A percentile compares a stretch with the other conserved stretches of the same genome.
These are phyloP conservation scores for Adelphocoris suturalis DNA, from an alignment of 2,888 invertebrate genomes.

Conservation along the genomic window DNA sequence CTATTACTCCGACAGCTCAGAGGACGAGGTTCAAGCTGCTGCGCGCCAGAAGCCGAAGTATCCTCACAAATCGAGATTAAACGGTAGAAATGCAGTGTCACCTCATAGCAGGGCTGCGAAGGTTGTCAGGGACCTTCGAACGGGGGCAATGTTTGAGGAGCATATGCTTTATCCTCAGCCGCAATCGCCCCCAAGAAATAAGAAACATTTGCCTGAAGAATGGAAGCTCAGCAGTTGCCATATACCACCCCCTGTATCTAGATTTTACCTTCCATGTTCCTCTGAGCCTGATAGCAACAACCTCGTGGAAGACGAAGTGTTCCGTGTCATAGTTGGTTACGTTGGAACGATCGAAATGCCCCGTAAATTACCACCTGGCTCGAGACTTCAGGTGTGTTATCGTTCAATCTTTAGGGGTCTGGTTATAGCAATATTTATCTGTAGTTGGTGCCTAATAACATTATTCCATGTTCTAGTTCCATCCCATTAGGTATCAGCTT, in stretches of 20 bases:
- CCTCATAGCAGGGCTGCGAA: conserved; percentile 80
- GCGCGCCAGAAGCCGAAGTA: conserved; percentile 83
- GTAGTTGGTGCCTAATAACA: background rate
- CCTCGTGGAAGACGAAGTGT: conserved; percentile 75
- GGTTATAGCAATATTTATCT: background rate
- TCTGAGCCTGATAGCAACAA: conserved; percentile 79
- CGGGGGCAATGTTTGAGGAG: conserved; percentile 80
- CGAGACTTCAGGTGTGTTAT: conserved; percentile 82
- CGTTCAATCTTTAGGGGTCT: background rate
- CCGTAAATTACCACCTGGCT: conserved; percentile 87
- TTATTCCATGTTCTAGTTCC: background rate
- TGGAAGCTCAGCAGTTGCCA: conserved; percentile 78
- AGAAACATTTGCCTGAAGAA: conserved; percentile 78
- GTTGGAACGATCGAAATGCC: conserved; percentile 98
- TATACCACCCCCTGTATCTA: conserved; percentile 76
- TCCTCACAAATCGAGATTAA: conserved; percentile 79
- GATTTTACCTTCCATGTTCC: conserved; percentile 73
- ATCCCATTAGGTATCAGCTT: background rate
- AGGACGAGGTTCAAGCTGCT: conserved; percentile 84
- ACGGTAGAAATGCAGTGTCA: conserved; percentile 74
- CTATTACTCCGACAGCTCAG: conserved; percentile 91
- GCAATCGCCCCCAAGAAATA: conserved; percentile 73
- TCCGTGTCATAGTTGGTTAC: conserved; percentile 93
- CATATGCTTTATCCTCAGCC: conserved; percentile 72
- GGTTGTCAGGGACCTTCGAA: conserved; percentile 80